These are phyloP conservation scores for Brotogeris chrysoptera DNA, from an alignment of 2,797 vertebrate species.

Conservation along the genomic window DNA sequence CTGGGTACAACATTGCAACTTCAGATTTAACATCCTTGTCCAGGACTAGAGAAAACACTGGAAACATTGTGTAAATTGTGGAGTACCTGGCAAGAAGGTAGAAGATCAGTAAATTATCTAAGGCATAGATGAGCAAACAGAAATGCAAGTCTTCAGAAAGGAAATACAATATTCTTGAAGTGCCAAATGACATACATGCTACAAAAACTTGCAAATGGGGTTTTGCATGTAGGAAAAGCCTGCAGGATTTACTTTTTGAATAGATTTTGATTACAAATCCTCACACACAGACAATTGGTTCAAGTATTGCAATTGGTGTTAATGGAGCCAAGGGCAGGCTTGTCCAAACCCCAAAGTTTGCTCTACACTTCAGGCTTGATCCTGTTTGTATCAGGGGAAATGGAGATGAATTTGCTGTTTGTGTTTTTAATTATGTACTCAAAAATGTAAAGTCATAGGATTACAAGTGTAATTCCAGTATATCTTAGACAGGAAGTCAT, in stretches of 20 bases:
- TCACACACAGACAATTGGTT: neutral
- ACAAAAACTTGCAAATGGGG: neutral
- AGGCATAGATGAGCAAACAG: neutral
- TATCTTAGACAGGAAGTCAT: neutral
- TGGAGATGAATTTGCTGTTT: neutral
- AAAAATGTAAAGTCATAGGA: neutral
- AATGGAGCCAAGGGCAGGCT: neutral
- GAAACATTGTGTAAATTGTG: conserved; percentile 98
- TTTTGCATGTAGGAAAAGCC: neutral
- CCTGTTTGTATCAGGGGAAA: neutral
- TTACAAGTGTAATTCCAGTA: neutral
- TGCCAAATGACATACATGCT: neutral
- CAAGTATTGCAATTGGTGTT: neutral
- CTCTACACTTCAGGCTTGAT: neutral
- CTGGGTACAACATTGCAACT: conserved; percentile 97
- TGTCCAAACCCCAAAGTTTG: neutral
- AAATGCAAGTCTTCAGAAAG: neutral
- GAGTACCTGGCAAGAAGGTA: conserved; percentile 84
- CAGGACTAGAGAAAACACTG: conserved; percentile 95
- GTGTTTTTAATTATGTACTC: neutral
- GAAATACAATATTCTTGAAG: neutral
- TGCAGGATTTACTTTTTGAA: neutral
- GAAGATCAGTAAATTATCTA: neutral
- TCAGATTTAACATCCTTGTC: conserved; percentile 99
- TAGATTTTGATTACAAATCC: neutral